Evolutionary conservation across 2,113 vertebrate species (phyloP).

Genomic region (Carassius gibelio): DNA sequence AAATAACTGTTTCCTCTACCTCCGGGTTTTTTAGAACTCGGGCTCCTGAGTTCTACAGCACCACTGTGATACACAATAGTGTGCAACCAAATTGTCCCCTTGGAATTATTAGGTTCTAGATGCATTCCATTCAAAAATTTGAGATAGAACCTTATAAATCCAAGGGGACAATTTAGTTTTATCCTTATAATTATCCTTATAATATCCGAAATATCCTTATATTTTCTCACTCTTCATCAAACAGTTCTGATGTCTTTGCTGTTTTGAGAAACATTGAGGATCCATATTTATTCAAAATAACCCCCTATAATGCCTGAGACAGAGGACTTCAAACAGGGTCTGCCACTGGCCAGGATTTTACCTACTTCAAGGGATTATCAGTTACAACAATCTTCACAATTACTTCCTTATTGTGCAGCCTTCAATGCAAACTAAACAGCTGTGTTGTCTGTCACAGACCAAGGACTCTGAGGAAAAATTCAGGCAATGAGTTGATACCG

Average conservation of each 20-base stretch:
- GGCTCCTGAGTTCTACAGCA: too few species aligned
- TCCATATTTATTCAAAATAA: slow-evolving; percentile 60
- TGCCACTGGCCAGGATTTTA: not conserved
- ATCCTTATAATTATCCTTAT: too few species aligned
- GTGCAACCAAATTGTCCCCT: too few species aligned
- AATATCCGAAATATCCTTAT: not conserved
- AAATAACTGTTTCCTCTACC: too few species aligned
- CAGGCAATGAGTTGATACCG: slow-evolving; percentile 64
- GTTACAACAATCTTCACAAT: not conserved
- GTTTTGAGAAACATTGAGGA: slow-evolving; percentile 74
- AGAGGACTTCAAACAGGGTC: slow-evolving; percentile 35
- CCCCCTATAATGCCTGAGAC: slow-evolving; percentile 64
- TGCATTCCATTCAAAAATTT: too few species aligned
- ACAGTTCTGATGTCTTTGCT: slow-evolving; percentile 72
- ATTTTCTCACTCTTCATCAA: slow-evolving; percentile 17
- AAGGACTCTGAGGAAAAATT: slow-evolving; percentile 29
- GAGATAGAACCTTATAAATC: too few species aligned
- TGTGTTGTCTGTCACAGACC: slow-evolving; percentile 47
- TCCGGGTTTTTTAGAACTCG: too few species aligned
- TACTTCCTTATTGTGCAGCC: too few species aligned
- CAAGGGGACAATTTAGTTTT: too few species aligned
- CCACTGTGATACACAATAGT: too few species aligned
- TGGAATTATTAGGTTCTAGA: too few species aligned
- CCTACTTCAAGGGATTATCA: slow-evolving; percentile 25
- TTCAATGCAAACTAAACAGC: not conserved